Conservation (phyloP, 1,140 invertebrate species). For the Zelostemma sp. region DNA sequence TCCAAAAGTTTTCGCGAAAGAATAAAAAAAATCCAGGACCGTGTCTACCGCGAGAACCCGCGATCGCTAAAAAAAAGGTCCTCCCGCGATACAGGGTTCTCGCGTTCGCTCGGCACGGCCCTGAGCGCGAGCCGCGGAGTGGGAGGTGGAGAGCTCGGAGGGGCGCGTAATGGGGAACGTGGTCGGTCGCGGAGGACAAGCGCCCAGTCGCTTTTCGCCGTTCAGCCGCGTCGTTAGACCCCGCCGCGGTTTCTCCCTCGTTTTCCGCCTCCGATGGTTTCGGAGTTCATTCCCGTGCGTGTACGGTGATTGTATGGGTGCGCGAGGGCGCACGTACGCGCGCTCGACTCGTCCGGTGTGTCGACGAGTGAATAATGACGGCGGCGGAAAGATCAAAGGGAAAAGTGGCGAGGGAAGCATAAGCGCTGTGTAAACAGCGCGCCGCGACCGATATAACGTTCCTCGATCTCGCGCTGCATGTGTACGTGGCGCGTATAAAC, state of each 20-base stretch:
- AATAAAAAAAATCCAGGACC: too few relatives aligned
- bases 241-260: slow-evolving; percentile 5
- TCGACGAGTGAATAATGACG: slow-evolving; percentile 45
- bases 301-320: slow-evolving; percentile 4
- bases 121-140: too few relatives aligned
- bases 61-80: too few relatives aligned
- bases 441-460: slow-evolving; percentile 40
- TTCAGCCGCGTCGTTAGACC: slow-evolving; percentile 46
- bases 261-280: too few relatives aligned
- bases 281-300: not conserved
- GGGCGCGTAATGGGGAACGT: slow-evolving; percentile 52
- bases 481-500: not conserved
- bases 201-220: slow-evolving; percentile 52
- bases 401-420: slow-evolving; percentile 46
- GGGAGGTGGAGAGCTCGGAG: slow-evolving; percentile 11
- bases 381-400: slow-evolving; percentile 40
- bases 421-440: slow-evolving; percentile 39
- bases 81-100: too few relatives aligned
- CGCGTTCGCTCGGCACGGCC: too few relatives aligned
- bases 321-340: slow-evolving; percentile 17
- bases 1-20: too few relatives aligned
- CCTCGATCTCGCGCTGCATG: slow-evolving; percentile 5
- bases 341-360: slow-evolving; percentile 16
- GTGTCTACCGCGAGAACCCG: too few relatives aligned
- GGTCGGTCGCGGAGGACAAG: slow-evolving; percentile 51